Evolutionary conservation across 2,888 invertebrate species (phyloP).

Genomic region (Acanthoscelides obtectus): DNA sequence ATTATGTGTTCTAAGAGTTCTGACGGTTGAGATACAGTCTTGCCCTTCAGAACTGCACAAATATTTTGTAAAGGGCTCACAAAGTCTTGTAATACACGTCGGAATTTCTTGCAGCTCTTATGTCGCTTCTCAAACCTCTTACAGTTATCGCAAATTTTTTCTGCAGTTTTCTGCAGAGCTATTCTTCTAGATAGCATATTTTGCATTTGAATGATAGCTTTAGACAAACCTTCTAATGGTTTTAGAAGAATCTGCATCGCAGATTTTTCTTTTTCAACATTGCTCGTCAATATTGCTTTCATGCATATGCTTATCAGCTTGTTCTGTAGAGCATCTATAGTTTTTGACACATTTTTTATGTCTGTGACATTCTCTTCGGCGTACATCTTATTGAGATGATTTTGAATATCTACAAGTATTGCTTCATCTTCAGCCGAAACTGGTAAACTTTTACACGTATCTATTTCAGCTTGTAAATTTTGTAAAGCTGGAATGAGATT

Average conservation of each 20-base stretch:
- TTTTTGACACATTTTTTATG: slow-evolving; percentile 28
- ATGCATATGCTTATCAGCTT: slow-evolving; percentile 41
- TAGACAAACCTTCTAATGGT: slow-evolving; percentile 40
- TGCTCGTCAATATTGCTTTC: slow-evolving; percentile 36
- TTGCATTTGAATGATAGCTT: slow-evolving; percentile 40
- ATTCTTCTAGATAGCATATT: slow-evolving; percentile 28
- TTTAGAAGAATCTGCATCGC: slow-evolving; percentile 36
- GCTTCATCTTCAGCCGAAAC: slow-evolving; percentile 32
- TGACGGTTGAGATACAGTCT: background rate
- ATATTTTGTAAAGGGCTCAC: background rate
- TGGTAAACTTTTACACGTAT: slow-evolving; percentile 27
- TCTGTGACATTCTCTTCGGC: slow-evolving; percentile 10
- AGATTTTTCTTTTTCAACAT: slow-evolving; percentile 30
- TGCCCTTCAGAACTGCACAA: background rate
- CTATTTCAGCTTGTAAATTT: slow-evolving; percentile 31
- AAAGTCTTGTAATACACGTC: background rate
- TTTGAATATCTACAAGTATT: slow-evolving; percentile 14
- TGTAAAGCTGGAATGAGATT: slow-evolving; percentile 35
- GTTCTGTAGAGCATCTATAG: slow-evolving; percentile 38
- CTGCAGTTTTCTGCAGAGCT: slow-evolving; percentile 19
- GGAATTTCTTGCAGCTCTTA: background rate
- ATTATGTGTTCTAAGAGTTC: slow-evolving; percentile 1
- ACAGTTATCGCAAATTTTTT: slow-evolving; percentile 19
- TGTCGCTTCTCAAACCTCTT: slow-evolving; percentile 1
- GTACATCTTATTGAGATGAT: slow-evolving; percentile 30